Evolutionary conservation across 2,113 vertebrate genomes (phyloP).

Genomic region (Anoplopoma fimbria): DNA sequence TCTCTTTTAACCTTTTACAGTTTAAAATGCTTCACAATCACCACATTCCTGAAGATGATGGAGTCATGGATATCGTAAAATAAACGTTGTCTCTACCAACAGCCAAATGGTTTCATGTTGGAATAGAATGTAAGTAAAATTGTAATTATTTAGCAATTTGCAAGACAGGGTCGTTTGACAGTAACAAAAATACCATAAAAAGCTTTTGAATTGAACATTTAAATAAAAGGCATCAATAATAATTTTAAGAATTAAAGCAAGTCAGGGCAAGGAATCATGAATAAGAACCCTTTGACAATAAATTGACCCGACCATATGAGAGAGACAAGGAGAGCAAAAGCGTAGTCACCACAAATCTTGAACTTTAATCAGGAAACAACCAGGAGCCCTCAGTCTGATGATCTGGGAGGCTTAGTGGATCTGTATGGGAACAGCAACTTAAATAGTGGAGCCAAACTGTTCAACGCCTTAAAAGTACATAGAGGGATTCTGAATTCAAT

Average conservation of each 20-base stretch:
- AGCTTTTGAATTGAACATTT: not conserved
- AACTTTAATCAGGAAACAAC: not conserved
- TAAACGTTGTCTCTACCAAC: not conserved
- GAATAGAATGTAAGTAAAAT: not conserved
- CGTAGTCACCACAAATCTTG: not conserved
- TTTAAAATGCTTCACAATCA: not conserved
- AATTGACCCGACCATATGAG: not conserved
- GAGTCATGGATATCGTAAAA: not conserved
- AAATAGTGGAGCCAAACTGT: not conserved
- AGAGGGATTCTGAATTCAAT: not conserved
- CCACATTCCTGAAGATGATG: not conserved
- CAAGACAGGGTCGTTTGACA: not conserved
- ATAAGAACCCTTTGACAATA: not conserved
- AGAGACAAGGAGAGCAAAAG: not conserved
- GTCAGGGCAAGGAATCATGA: not conserved
- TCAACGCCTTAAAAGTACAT: not conserved
- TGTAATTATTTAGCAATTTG: not conserved
- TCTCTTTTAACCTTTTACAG: not conserved
- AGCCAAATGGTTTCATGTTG: not conserved
- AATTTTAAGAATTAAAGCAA: not conserved
- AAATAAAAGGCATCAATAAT: not conserved
- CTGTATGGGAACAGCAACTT: conserved; percentile 1
- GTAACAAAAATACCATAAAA: not conserved
- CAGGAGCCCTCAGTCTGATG: not conserved
- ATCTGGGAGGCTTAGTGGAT: not conserved